phyloP scores from a whole-genome alignment of 2,113 vertebrate species.

The Tympanuchus pallidicinctus region DNA sequence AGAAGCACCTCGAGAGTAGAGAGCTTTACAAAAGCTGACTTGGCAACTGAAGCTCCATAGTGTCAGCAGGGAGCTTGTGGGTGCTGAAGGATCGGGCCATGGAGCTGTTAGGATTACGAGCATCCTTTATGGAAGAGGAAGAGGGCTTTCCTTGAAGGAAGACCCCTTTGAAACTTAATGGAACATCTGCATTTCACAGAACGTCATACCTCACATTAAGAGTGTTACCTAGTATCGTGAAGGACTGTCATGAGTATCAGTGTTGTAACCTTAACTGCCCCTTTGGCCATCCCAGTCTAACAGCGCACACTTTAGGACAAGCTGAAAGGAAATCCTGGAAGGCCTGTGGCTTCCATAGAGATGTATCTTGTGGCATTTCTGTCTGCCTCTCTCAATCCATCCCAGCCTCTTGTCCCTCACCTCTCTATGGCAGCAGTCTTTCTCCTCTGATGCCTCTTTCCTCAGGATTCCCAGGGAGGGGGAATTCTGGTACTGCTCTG shows the following conservation, averaged over 20 bases:
- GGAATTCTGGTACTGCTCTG: neutral
- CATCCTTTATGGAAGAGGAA: neutral
- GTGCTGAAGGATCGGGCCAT: neutral
- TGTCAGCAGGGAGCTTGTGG: neutral
- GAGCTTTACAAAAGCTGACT: neutral
- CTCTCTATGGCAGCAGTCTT: accelerated
- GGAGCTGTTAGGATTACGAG: neutral
- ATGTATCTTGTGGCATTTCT: neutral
- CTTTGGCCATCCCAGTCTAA: neutral
- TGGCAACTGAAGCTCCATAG: neutral
- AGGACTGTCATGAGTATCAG: neutral
- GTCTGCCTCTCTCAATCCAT: neutral
- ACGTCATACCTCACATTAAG: neutral
- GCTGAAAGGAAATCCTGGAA: neutral
- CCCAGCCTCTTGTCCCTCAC: neutral
- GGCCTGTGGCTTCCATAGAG: neutral
- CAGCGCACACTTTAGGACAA: neutral
- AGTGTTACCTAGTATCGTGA: neutral
- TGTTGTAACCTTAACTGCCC: neutral
- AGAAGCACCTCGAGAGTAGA: neutral
- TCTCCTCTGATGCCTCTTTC: neutral
- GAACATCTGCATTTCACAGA: neutral
- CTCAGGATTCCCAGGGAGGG: neutral
- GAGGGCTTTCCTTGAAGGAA: neutral
- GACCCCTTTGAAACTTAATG: neutral